Evolutionary conservation across 2,797 vertebrate species (phyloP), one percentile per base, ranked within the genome.

Genomic region (Anableps anableps): DNA sequence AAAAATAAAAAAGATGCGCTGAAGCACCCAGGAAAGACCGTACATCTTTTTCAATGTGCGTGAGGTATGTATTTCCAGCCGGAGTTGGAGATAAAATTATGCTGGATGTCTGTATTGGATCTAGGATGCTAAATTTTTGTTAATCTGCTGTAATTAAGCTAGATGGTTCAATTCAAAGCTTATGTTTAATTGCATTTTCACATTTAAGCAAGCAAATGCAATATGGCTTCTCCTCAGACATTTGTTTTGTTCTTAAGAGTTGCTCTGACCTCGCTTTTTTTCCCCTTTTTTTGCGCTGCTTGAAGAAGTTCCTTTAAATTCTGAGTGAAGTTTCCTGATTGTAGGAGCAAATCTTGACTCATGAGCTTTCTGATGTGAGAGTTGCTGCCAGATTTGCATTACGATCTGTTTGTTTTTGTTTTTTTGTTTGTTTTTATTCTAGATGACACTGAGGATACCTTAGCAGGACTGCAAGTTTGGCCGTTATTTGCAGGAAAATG

Each of bases 401-500:
- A 77, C 80, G 77, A 51, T 89, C 73, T 84, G 11, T 94, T 92
- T 95, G 91, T 51, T 60, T 70, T 43, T 71, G 19, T 66, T 66
- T 66, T 66, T 34, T 71, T 66, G 38, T 66, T 34, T 71, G 43
- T 43, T 95, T 91, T 94, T 94, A 78, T 96, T 93, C 93, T 89
- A 96, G 96, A 95, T 96, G 95, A 94, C 92, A 91, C 80, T 91
- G 91, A 89, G 91, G 92, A 92, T 81, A 87, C 88, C 91, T 90
- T 93, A 90, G 85, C 88, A 84, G 92, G 89, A 94, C 90, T 77
- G 86, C 90, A 88, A 93, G 84, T 84, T 88, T 80, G 80, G 83
- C 85, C 91, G 26, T 85, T 89, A 77, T 78, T 81, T 84, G 88
- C 88, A 88, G 88, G 84, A 96, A 96, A 96, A 99, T 99, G 98